Evolutionary conservation across 2,888 invertebrate genomes (phyloP).

Genomic region (Sminthurides aquaticus): DNA sequence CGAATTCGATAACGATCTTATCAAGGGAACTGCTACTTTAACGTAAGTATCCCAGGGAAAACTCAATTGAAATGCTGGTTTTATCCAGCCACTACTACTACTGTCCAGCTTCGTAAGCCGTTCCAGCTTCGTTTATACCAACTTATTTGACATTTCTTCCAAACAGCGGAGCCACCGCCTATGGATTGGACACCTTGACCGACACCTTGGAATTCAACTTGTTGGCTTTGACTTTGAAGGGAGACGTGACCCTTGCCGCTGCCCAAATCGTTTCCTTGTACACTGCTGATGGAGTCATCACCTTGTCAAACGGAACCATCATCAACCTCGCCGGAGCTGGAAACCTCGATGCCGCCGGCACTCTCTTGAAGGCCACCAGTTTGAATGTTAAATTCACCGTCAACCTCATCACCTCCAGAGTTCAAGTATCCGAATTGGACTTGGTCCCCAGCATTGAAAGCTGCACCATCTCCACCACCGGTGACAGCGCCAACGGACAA

Average conservation of each 20-base stretch:
- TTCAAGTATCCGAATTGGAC: not conserved
- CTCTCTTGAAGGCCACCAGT: not conserved
- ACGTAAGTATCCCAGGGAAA: too few species aligned
- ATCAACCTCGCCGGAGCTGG: not conserved
- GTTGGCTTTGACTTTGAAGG: not conserved
- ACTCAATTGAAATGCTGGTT: too few species aligned
- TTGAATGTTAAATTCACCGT: not conserved
- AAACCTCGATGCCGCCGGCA: not conserved
- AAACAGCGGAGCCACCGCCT: not conserved
- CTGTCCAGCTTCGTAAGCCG: too few species aligned
- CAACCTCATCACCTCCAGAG: not conserved
- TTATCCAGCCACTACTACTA: too few species aligned
- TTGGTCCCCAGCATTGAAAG: not conserved
- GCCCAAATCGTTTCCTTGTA: not conserved
- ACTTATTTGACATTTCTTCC: too few species aligned
- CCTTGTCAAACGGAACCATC: constrained; percentile 6
- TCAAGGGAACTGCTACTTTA: not conserved
- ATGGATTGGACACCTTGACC: not conserved
- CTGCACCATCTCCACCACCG: not conserved
- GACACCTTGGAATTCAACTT: not conserved
- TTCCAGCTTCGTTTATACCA: too few species aligned
- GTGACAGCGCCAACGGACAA: constrained; percentile 4
- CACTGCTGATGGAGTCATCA: not conserved
- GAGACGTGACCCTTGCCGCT: not conserved
- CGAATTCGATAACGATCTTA: not conserved